A percentile compares a stretch with the other conserved stretches of the same genome.
These are phyloP conservation scores for Trichopoda pennipes DNA, from an alignment of 2,888 invertebrate genomes.

Conservation along the genomic window DNA sequence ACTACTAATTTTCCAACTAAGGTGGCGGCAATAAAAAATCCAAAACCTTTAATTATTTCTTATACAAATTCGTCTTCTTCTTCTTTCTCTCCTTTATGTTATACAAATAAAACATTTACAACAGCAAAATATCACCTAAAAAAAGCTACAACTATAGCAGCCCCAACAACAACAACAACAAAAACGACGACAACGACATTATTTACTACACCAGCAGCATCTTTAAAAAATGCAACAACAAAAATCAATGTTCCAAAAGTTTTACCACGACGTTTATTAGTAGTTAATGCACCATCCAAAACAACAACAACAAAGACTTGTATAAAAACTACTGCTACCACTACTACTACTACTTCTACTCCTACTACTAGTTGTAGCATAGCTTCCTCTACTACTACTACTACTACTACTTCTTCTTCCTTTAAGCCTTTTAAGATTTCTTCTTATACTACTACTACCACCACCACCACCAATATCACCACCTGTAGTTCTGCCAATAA, in stretches of 20 bases:
- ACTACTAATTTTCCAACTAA: conserved; percentile 54
- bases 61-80: conserved; percentile 40
- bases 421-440: conserved; percentile 40
- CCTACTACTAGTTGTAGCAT: conserved; percentile 22
- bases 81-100: conserved; percentile 42
- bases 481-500: conserved; percentile 45
- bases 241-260: conserved; percentile 53
- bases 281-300: conserved; percentile 42
- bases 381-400: conserved; percentile 42
- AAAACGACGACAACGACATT: conserved; percentile 27
- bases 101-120: conserved; percentile 42
- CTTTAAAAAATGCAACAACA: conserved; percentile 40
- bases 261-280: conserved; percentile 50
- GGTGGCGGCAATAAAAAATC: conserved; percentile 58
- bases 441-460: conserved; percentile 44
- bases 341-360: conserved; percentile 35
- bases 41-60: conserved; percentile 45
- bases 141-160: conserved; percentile 35
- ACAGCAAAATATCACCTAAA: conserved; percentile 52
- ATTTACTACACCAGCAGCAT: conserved; percentile 35
- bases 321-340: conserved; percentile 34
- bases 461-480: conserved; percentile 45
- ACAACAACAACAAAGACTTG: conserved; percentile 25
- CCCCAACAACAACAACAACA: conserved; percentile 40
- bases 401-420: conserved; percentile 33